Evolutionary conservation across 2,113 vertebrate genomes (phyloP).

Genomic region (Ptilorrhoa leucosticta): DNA sequence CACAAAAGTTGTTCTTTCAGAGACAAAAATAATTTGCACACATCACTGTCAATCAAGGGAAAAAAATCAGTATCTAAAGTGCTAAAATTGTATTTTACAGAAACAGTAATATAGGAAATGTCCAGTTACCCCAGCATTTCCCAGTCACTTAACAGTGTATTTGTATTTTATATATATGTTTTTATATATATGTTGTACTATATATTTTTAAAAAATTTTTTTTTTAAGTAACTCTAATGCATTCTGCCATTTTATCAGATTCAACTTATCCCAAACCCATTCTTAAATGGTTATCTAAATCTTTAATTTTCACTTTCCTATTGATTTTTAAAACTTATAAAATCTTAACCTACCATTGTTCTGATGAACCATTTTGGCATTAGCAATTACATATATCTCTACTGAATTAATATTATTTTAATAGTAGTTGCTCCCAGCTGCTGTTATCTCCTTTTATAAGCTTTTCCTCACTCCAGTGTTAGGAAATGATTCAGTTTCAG

Average conservation of each 20-base stretch:
- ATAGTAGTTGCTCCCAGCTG: not conserved
- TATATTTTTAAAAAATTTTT: not conserved
- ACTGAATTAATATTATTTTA: not conserved
- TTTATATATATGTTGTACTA: not conserved
- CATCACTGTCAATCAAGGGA: not conserved
- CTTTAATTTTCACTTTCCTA: not conserved
- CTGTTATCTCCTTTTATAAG: not conserved
- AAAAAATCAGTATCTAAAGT: not conserved
- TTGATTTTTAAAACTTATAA: not conserved
- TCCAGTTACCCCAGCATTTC: not conserved
- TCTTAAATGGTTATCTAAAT: not conserved
- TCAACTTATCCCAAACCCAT: not conserved
- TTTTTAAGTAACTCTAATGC: not conserved
- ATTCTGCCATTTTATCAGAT: not conserved
- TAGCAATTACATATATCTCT: not conserved
- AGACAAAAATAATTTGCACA: constrained; percentile 2
- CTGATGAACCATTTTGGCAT: not conserved
- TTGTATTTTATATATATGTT: not conserved
- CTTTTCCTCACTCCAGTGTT: not conserved
- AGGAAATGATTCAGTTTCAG: not conserved
- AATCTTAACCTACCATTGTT: not conserved
- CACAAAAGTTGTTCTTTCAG: not conserved
- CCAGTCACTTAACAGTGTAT: not conserved
- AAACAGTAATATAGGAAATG: not conserved
- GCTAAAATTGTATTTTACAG: not conserved